These are phyloP conservation scores for Aethina tumida DNA, from an alignment of 1,140 invertebrate species.

Conservation along the genomic window DNA sequence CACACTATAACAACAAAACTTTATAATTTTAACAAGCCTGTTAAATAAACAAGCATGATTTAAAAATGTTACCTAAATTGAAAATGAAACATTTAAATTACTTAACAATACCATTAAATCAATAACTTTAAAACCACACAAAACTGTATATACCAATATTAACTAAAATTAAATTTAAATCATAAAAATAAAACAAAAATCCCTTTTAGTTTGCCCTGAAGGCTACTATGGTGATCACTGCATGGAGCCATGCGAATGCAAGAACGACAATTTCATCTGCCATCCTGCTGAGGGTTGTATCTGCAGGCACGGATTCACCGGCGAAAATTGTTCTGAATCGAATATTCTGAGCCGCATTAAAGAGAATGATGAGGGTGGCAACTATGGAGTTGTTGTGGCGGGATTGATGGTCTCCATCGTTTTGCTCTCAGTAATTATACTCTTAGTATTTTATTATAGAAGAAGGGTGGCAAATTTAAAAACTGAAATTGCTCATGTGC, in stretches of 20 bases:
- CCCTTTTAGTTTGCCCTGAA: slow-evolving; percentile 68
- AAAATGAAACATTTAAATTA: too few relatives aligned
- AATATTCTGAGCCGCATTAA: slow-evolving; percentile 18
- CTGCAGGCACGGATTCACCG: slow-evolving; percentile 66
- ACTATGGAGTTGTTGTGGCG: slow-evolving; percentile 40
- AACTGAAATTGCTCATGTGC: slow-evolving; percentile 76
- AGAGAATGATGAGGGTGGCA: slow-evolving; percentile 8
- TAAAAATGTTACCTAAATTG: too few relatives aligned
- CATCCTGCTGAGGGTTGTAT: slow-evolving; percentile 71
- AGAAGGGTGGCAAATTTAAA: slow-evolving; percentile 69
- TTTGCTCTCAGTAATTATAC: slow-evolving; percentile 49
- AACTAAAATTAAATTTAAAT: too few relatives aligned
- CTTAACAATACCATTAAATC: too few relatives aligned
- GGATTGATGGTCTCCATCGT: slow-evolving; percentile 58
- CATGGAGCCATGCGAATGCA: slow-evolving; percentile 68
- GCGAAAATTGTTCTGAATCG: slow-evolving; percentile 46
- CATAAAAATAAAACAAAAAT: too few relatives aligned
- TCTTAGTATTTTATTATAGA: slow-evolving; percentile 65
- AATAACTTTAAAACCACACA: too few relatives aligned
- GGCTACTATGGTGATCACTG: slow-evolving; percentile 85
- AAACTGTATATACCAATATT: too few relatives aligned
- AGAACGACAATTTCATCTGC: slow-evolving; percentile 67
- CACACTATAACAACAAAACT: too few relatives aligned
- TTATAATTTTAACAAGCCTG: too few relatives aligned
- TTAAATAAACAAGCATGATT: too few relatives aligned